A percentile compares a stretch with the other conserved stretches of the same genome.
phyloP scores from a whole-genome alignment of 2,113 vertebrate species.

The Lophura nycthemera region DNA sequence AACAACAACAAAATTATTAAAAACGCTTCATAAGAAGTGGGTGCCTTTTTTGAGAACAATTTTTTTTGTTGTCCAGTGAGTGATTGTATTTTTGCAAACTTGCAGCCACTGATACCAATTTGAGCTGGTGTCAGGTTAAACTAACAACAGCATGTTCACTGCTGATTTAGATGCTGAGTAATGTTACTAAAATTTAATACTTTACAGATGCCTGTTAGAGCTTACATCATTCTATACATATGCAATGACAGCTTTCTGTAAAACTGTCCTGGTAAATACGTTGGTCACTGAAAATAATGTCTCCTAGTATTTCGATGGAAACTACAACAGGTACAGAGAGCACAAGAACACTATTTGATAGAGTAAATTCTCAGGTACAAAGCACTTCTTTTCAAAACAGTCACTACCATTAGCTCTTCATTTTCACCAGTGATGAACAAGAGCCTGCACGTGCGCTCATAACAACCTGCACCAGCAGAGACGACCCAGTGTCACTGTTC shows the following conservation, averaged over 20 bases:
- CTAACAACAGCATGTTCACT: not conserved
- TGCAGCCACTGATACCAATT: not conserved
- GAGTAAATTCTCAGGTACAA: no score
- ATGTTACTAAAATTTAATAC: not conserved
- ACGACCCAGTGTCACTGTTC: no score
- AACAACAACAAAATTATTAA: not conserved
- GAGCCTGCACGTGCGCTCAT: no score
- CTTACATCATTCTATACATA: not conserved
- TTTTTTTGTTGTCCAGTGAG: not conserved
- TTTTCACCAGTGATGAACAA: no score
- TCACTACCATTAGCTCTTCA: no score
- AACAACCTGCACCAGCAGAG: no score
- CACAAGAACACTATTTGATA: no score
- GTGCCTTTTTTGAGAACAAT: not conserved
- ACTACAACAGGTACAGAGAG: no score
- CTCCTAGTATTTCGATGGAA: no score
- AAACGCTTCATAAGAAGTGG: rapidly evolving
- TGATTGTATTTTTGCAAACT: not conserved
- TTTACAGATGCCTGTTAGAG: not conserved
- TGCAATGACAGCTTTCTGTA: not conserved
- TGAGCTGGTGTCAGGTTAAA: not conserved
- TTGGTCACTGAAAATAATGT: no score
- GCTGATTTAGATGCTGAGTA: not conserved
- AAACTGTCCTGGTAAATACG: not conserved
- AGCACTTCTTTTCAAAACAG: no score